Evolutionary conservation across 2,113 vertebrate genomes (phyloP).

Genomic region (Vulpes vulpes): DNA sequence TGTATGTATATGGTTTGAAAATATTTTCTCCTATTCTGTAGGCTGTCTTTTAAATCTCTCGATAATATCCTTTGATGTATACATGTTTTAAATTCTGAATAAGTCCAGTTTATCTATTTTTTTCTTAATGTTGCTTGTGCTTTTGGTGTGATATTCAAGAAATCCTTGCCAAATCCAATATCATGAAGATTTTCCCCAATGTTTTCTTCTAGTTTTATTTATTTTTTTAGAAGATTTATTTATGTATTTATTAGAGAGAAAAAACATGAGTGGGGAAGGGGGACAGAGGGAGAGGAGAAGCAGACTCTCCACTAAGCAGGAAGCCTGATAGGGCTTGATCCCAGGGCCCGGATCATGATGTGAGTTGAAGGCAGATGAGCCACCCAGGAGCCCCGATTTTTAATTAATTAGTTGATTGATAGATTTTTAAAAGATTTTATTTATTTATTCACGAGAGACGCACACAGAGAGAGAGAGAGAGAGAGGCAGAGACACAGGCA

Average conservation of each 20-base stretch:
- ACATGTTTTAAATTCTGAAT: neutral
- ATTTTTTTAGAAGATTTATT: too few species aligned
- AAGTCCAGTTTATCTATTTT: neutral
- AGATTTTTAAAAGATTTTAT: too few species aligned
- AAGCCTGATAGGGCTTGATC: too few species aligned
- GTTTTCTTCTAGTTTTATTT: neutral
- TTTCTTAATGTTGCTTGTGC: neutral
- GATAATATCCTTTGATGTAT: neutral
- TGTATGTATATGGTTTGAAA: neutral
- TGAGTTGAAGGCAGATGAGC: neutral
- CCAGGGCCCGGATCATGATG: neutral
- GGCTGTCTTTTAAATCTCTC: neutral
- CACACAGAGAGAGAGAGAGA: too few species aligned
- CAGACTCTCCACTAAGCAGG: too few species aligned
- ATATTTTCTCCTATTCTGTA: neutral
- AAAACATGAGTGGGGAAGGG: too few species aligned
- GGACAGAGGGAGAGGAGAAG: too few species aligned
- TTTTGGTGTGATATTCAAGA: neutral
- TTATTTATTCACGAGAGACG: too few species aligned
- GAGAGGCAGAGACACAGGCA: too few species aligned
- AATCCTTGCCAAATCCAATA: neutral
- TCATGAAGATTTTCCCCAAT: conserved; percentile 15
- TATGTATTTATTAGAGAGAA: too few species aligned
- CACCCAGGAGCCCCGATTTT: neutral
- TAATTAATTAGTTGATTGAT: too few species aligned